Conservation (phyloP, 2,797 vertebrate species). For the Cercopithecus hamlyni region DNA sequence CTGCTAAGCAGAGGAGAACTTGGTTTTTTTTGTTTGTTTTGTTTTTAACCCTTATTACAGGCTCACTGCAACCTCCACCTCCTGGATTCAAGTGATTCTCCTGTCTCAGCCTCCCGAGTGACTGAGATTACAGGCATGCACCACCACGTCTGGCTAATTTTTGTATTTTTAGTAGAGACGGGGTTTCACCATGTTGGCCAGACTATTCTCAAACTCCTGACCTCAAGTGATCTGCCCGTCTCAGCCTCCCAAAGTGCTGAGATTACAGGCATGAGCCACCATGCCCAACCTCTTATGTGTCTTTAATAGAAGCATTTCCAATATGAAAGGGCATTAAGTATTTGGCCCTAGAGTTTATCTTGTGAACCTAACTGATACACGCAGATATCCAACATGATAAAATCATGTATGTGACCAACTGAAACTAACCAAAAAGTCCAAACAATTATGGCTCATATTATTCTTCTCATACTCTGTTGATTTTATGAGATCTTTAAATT, state of each 20-base stretch:
- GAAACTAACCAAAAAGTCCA: background rate
- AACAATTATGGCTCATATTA: background rate
- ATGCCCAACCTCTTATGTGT: background rate
- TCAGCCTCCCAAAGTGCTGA: background rate
- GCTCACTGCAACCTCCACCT: background rate
- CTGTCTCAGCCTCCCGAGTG: background rate
- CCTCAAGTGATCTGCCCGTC: background rate
- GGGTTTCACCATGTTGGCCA: background rate
- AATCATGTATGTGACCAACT: background rate
- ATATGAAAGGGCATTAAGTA: background rate
- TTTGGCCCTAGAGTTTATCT: conserved; percentile 18
- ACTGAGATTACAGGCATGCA: background rate
- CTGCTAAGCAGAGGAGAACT: too few species aligned
- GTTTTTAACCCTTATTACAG: too few species aligned
- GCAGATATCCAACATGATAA: background rate
- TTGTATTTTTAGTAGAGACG: background rate
- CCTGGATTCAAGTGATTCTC: background rate
- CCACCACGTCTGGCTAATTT: background rate
- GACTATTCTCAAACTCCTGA: background rate
- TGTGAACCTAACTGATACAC: background rate
- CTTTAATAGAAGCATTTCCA: conserved; percentile 33
- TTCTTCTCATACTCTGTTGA: conserved; percentile 7
- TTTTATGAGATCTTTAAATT: conserved; percentile 17
- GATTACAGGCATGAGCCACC: background rate
- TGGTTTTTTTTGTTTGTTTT: too few species aligned